Evolutionary conservation across 2,888 invertebrate genomes (phyloP).

Genomic region (Pollenia angustigena): DNA sequence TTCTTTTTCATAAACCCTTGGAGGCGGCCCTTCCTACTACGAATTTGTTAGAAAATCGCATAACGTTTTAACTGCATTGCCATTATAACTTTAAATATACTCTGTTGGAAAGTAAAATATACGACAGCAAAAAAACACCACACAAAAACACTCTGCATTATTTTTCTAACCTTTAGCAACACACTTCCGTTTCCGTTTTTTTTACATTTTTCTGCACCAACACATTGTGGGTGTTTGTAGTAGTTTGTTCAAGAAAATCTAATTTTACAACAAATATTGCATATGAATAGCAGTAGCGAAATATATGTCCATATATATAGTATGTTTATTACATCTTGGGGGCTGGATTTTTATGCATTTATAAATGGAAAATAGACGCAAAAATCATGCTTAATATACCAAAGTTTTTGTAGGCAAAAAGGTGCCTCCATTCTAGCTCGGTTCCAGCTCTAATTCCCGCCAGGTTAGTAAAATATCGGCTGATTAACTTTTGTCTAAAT

Average conservation of each 20-base stretch:
- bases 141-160: slow-evolving; percentile 5
- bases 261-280: slow-evolving; percentile 51
- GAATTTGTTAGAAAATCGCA: neutral
- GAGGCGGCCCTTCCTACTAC: neutral
- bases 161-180: slow-evolving; percentile 50
- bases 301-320: neutral
- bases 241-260: slow-evolving; percentile 48
- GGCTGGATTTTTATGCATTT: too few relatives aligned
- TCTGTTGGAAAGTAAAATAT: slow-evolving; percentile 6
- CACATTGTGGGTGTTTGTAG: slow-evolving; percentile 33
- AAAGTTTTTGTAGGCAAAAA: neutral
- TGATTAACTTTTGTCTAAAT: too few relatives aligned
- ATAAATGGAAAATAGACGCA: too few relatives aligned
- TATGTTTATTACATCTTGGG: too few relatives aligned
- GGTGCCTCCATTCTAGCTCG: neutral
- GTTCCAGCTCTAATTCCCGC: neutral
- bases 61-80: slow-evolving; percentile 30
- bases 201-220: neutral
- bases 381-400: neutral
- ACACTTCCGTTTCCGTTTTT: slow-evolving; percentile 34
- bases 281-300: neutral
- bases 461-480: too few relatives aligned
- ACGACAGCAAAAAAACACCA: neutral
- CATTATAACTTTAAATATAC: slow-evolving; percentile 40
- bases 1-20: neutral